Percentiles rank a stretch among this genome's conserved stretches.
Conservation (phyloP, 2,113 vertebrate species). For the Sardina pilchardus region DNA sequence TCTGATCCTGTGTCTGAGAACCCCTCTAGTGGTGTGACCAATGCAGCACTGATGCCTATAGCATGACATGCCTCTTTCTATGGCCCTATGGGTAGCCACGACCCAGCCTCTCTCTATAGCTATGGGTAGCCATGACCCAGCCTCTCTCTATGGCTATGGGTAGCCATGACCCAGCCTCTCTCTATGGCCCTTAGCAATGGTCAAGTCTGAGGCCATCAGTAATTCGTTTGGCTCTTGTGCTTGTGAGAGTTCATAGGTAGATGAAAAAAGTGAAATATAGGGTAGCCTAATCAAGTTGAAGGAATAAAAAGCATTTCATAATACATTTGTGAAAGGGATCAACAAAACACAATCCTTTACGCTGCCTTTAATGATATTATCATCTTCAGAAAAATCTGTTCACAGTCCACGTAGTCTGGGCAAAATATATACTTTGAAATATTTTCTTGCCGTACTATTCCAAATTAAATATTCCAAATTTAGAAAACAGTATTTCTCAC, state of each 20-base stretch:
- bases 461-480: background rate
- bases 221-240: no score
- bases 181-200: background rate
- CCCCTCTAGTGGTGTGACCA: no score
- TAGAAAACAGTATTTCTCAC: background rate
- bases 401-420: background rate
- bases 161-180: no score
- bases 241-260: background rate
- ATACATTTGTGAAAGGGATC: background rate
- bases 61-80: background rate
- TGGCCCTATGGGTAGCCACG: no score
- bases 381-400: background rate
- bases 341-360: background rate
- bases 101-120: no score
- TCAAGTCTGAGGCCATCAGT: no score
- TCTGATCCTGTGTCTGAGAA: no score
- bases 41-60: no score
- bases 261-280: background rate
- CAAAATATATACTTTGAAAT: background rate
- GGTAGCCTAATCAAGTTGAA: background rate
- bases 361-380: background rate
- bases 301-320: background rate
- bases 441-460: background rate
- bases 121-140: no score
- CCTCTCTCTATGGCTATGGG: no score